A percentile compares a stretch with the other conserved stretches of the same genome.
Evolutionary conservation across 1,140 invertebrate species (phyloP).

Genomic region (Diachasma alloeum): DNA sequence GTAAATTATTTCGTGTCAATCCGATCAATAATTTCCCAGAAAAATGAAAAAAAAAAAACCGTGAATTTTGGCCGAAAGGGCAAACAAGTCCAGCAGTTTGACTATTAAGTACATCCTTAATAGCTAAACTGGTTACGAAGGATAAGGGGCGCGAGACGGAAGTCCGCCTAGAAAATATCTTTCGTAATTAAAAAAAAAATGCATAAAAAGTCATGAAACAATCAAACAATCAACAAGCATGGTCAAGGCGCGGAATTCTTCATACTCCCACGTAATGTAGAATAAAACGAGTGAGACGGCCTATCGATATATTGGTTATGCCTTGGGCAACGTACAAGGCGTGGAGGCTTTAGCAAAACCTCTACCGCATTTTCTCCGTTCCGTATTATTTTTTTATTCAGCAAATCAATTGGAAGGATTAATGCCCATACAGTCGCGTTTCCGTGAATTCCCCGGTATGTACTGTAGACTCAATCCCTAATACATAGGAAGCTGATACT

Average conservation of each 20-base stretch:
- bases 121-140: no score
- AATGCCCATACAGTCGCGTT: background rate
- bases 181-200: no score
- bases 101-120: no score
- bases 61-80: no score
- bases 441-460: background rate
- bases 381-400: background rate
- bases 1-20: no score
- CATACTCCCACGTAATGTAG: background rate
- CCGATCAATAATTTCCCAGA: no score
- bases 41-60: no score
- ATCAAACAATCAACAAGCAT: background rate
- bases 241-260: background rate
- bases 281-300: background rate
- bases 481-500: background rate
- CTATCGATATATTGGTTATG: slow-evolving; percentile 31
- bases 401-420: background rate
- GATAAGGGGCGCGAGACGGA: no score
- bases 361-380: slow-evolving; percentile 10
- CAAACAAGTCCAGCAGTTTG: no score
- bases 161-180: no score
- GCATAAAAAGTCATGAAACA: background rate
- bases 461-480: background rate
- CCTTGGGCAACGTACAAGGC: slow-evolving; percentile 12
- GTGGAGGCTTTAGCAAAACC: slow-evolving; percentile 23